phyloP scores from a whole-genome alignment of 37 sponge, comb jelly and placozoan genomes.

The Halisarca cf. caerulea region DNA sequence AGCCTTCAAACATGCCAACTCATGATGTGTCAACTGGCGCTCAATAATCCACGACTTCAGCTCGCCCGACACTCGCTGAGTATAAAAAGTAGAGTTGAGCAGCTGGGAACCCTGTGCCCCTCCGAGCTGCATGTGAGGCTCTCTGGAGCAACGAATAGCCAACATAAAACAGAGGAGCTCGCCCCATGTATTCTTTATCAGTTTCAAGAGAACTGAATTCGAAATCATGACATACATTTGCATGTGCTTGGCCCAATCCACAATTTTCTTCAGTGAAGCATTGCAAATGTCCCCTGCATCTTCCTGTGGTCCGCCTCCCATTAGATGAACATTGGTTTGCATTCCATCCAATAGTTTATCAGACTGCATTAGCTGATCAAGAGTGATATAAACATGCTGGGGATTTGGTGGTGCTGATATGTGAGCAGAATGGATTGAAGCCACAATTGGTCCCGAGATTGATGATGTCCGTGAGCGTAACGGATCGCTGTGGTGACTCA shows the following conservation, averaged over 20 bases:
- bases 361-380: conserved; percentile 4
- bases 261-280: conserved; percentile 35
- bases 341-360: neutral
- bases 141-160: conserved; percentile 65
- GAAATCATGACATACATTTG: conserved; percentile 71
- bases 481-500: neutral
- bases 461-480: neutral
- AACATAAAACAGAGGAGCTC: conserved; percentile 73
- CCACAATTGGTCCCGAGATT: neutral
- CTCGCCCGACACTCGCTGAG: conserved; percentile 72
- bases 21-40: conserved; percentile 81
- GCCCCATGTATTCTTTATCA: conserved; percentile 81
- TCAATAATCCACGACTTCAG: conserved; percentile 75
- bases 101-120: conserved; percentile 50
- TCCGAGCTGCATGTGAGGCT: conserved; percentile 49
- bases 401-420: conserved; percentile 16
- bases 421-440: neutral
- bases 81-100: conserved; percentile 56
- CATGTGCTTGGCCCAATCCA: conserved; percentile 92
- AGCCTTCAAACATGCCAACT: conserved; percentile 86
- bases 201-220: conserved; percentile 80
- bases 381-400: conserved; percentile 3
- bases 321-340: neutral
- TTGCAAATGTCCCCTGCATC: neutral
- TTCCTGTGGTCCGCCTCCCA: neutral